Evolutionary conservation across 2,888 invertebrate genomes (phyloP).

Genomic region (Hyppa rectilinea): DNA sequence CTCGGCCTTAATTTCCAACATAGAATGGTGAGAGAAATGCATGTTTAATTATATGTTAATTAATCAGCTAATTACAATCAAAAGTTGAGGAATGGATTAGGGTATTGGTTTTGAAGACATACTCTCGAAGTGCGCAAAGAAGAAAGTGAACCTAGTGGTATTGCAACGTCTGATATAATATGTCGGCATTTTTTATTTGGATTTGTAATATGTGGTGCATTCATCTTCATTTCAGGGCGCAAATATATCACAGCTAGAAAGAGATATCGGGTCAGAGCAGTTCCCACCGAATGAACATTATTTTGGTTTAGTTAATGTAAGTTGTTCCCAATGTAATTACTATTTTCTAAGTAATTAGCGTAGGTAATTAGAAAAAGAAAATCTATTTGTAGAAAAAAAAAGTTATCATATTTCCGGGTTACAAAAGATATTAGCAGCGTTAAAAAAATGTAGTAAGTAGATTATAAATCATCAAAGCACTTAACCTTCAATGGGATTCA

Average conservation of each 20-base stretch:
- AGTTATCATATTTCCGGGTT: background rate
- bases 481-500: slow-evolving; percentile 40
- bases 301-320: slow-evolving; percentile 99
- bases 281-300: slow-evolving; percentile 99
- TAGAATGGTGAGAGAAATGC: slow-evolving; percentile 88
- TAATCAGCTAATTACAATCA: slow-evolving; percentile 63
- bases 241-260: slow-evolving; percentile 99
- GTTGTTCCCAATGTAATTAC: slow-evolving; percentile 70
- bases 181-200: slow-evolving; percentile 68
- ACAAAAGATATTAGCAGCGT: background rate
- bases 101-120: slow-evolving; percentile 24
- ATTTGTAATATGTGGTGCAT: slow-evolving; percentile 34
- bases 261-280: slow-evolving; percentile 99
- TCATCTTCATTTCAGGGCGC: slow-evolving; percentile 94
- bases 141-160: slow-evolving; percentile 27
- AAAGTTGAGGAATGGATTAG: slow-evolving; percentile 28
- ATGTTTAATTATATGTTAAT: slow-evolving; percentile 68
- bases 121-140: slow-evolving; percentile 24
- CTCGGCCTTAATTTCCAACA: slow-evolving; percentile 91
- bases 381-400: background rate
- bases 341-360: slow-evolving; percentile 4
- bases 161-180: slow-evolving; percentile 43
- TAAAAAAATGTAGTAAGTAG: background rate
- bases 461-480: background rate
- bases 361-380: background rate